Evolutionary conservation across 2,797 vertebrate genomes (phyloP), one percentile per base, ranked within the genome.

Genomic region (Champsocephalus esox): DNA sequence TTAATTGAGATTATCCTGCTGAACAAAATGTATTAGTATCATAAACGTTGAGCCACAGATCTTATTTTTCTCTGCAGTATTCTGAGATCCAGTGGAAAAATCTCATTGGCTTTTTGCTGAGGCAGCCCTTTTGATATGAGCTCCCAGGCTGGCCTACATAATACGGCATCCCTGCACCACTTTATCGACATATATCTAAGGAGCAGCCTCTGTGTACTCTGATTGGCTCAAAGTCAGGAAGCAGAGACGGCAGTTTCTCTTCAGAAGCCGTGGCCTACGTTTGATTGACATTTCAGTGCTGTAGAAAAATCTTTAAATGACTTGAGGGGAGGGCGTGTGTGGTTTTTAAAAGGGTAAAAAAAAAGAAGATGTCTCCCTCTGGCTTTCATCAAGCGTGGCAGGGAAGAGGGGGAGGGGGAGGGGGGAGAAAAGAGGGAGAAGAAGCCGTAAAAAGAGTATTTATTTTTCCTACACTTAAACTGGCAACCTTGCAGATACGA

Each of bases 341-440:
- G 78, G 76, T 87, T 88, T 87, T 76, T 59, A 73, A 70, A 77
- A 49, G 55, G 38, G 11, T 9, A 5, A 5, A 21, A 13, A 4
- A 21, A 28, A 54, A 50, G 2, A 66, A 74, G 72, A 63, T 51
- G 24, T 68, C 75, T 64, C 76, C 79, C 75, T 88, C 88, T 93
- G 90, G 92, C 87, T 94, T 94, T 86, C 85, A 92, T 93, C 88
- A 93, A 91, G 88, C 52, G 49, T 87, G 79, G 88, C 76, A 83
- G 83, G 85, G 70, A 52, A 58, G 73, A 65, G 70, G 66, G 71
- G 64, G 50, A 7, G 54, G 4, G 12, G 12, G 9, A 12, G 21
- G 63, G 69, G 19, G 67, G 24, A 79, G 71, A 79, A 80, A 79
- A 68, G 50, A 83, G 64, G 57, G 59, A 73, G 71, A 80, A 77